phyloP scores from a whole-genome alignment of 2,797 vertebrate genomes.

The Gastrophryne carolinensis region DNA sequence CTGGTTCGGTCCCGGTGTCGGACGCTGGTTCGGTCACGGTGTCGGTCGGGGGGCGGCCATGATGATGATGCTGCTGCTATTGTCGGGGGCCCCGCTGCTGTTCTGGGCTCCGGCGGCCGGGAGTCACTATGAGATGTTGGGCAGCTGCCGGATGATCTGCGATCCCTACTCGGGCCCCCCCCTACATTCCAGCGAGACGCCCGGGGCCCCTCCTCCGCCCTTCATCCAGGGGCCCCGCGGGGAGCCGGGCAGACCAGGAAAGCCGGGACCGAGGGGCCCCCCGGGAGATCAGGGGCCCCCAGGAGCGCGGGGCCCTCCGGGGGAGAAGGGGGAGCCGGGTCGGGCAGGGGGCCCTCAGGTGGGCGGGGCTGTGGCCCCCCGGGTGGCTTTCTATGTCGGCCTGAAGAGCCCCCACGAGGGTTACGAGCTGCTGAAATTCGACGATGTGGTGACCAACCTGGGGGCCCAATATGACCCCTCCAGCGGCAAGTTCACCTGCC shows the following conservation, averaged over 20 bases:
- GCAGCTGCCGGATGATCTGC: constrained; percentile 94
- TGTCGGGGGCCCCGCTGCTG: constrained; percentile 79
- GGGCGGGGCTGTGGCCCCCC: constrained; percentile 69
- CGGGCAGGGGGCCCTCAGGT: constrained; percentile 67
- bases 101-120: constrained; percentile 73
- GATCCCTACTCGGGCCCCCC: constrained; percentile 79
- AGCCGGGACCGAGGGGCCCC: constrained; percentile 80
- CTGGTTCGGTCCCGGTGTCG: too few relatives aligned
- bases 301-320: constrained; percentile 83
- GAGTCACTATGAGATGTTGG: constrained; percentile 93
- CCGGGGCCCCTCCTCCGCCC: constrained; percentile 74
- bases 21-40: too few relatives aligned
- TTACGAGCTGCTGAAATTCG: constrained; percentile 92
- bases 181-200: constrained; percentile 75
- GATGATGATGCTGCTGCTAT: constrained; percentile 76
- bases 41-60: constrained; percentile 72
- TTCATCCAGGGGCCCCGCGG: constrained; percentile 86
- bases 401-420: constrained; percentile 94
- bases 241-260: constrained; percentile 82
- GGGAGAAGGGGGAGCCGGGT: constrained; percentile 68
- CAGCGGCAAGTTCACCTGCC: constrained; percentile 92
- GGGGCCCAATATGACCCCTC: constrained; percentile 87
- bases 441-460: constrained; percentile 94
- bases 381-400: constrained; percentile 92
- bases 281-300: constrained; percentile 85